Base-by-base conservation (phyloP, 2,113 vertebrate species). In the Motacilla alba region DNA sequence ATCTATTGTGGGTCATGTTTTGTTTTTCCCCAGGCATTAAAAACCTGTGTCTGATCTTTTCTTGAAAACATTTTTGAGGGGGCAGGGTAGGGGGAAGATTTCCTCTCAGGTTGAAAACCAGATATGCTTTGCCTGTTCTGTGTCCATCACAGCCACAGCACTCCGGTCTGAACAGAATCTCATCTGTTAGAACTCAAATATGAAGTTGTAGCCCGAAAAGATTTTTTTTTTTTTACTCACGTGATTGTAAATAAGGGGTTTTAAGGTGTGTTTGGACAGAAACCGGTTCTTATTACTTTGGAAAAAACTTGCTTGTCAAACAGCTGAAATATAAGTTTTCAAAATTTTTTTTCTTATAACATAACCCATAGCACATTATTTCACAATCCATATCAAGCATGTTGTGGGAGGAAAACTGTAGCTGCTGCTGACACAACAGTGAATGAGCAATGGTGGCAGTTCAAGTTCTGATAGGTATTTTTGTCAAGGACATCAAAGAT, bases 11-110 rank as follows among this genome's bases (percentile, higher is more conserved):
- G 41, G 56, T 90, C 76, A 72, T 83, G 73, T 92, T 90, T 95
- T 95, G 94, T 68, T 96, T 96, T 96, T 83, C 86, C 76, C 72
- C 92, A 94, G 95, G 88, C 93, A 92, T 63, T 86, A 92, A 75
- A 90, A 93, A 74, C 41, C 37, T 21, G 50, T 92, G 87, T 91
- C 93, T 95, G 85, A 96, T 93, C 85, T 95, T 87, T 87, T 84
- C 74, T 94, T 93, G 83, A 90, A 96, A 95, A 96, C 31, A 37
- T 60, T 95, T 94, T 70, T 60, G 56, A 81, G 39, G 79, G 80
- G 83, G 43, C 31, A 81, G 60, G 19, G 47, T 50, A 78, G 44
- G 77, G 84, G 92, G 33, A 88, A 92, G 75, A 77, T 88, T 97
- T 97, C 85, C 87, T 93, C 64, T 75, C 27, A 67, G 67, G 55